Conservation (phyloP, 2,888 invertebrate genomes). For the Chirona hameri region DNA sequence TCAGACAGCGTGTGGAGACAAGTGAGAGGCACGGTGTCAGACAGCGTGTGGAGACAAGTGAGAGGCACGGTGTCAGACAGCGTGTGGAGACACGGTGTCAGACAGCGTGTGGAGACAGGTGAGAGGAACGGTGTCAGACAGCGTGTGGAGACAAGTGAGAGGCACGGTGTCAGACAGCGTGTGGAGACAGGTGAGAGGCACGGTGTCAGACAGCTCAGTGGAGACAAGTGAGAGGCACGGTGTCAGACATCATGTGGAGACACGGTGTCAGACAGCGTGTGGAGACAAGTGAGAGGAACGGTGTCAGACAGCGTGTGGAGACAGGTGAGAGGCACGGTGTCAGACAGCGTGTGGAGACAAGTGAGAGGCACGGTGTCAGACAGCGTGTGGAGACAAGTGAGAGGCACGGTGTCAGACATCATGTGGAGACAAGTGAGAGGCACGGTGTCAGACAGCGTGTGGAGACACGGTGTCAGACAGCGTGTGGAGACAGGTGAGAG, state of each 20-base stretch:
- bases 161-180: too few species aligned
- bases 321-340: neutral
- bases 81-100: neutral
- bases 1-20: neutral
- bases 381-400: constrained; percentile 67
- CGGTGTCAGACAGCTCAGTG: constrained; percentile 85
- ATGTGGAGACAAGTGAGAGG: neutral
- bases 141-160: neutral
- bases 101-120: neutral
- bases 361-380: too few species aligned
- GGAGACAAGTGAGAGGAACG: neutral
- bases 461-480: neutral
- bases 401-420: neutral
- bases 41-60: too few species aligned
- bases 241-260: too few species aligned
- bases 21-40: neutral
- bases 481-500: too few species aligned
- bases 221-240: constrained; percentile 56
- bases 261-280: too few species aligned
- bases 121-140: neutral
- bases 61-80: too few species aligned
- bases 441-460: neutral
- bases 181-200: too few species aligned
- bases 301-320: neutral
- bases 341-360: too few species aligned